Conservation (phyloP, 2,888 invertebrate genomes). For the Limnephilus rhombicus region DNA sequence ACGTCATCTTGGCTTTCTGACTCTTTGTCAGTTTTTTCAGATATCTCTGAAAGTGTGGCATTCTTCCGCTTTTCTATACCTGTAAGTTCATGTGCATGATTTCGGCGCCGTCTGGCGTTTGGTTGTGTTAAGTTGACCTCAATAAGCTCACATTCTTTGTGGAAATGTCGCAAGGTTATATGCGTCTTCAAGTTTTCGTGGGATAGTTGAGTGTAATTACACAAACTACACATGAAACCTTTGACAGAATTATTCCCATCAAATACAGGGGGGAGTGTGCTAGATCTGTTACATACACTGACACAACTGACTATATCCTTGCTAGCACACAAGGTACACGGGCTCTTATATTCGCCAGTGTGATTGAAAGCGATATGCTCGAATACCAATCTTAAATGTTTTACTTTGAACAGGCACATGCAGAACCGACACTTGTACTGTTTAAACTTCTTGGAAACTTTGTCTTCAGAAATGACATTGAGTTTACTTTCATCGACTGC, state of each 20-base stretch:
- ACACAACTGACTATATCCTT: constrained; percentile 10
- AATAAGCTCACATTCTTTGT: constrained; percentile 72
- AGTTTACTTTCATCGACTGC: constrained; percentile 77
- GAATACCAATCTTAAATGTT: constrained; percentile 74
- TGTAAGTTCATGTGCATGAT: constrained; percentile 3
- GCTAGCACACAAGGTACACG: constrained; percentile 79
- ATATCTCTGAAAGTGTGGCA: constrained; percentile 35
- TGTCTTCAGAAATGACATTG: neutral
- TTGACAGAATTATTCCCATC: constrained; percentile 72
- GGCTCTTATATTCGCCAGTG: constrained; percentile 86
- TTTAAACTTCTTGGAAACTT: constrained; percentile 40
- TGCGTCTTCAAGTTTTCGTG: constrained; percentile 81
- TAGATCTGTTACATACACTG: constrained; percentile 54
- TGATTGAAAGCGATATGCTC: constrained; percentile 85
- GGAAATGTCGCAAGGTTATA: constrained; percentile 77
- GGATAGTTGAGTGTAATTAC: constrained; percentile 85
- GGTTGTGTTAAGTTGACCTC: constrained; percentile 55
- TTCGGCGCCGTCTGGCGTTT: constrained; percentile 42
- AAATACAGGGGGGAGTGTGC: constrained; percentile 72
- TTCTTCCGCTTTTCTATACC: constrained; percentile 8
- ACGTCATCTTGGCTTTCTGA: neutral
- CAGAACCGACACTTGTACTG: constrained; percentile 71
- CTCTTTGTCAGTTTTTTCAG: constrained; percentile 12
- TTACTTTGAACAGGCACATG: constrained; percentile 48
- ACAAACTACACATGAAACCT: constrained; percentile 84